Percentiles rank a stretch among this genome's conserved stretches.
phyloP scores from a whole-genome alignment of 2,888 invertebrate species.

The Troilus luridus region DNA sequence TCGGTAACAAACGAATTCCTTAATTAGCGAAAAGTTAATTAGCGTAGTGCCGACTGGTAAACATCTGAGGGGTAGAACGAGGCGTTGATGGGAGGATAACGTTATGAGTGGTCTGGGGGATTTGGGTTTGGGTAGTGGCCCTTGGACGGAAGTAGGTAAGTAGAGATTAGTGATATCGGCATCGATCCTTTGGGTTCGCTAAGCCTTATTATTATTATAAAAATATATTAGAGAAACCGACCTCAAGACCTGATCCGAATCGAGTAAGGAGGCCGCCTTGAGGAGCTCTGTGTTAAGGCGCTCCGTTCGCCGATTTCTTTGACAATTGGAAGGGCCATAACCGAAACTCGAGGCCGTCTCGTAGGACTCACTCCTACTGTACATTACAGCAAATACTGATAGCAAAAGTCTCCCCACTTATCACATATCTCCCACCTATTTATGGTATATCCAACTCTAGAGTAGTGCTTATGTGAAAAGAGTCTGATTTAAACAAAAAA shows the following conservation, averaged over 20 bases:
- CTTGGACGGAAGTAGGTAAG: too few relatives aligned
- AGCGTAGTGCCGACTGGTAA: too few relatives aligned
- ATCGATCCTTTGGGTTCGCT: too few relatives aligned
- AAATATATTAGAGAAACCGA: not conserved
- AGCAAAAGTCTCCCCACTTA: not conserved
- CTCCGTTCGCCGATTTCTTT: conserved; percentile 67
- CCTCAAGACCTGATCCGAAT: conserved; percentile 18
- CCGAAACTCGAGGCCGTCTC: not conserved
- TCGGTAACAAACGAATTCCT: too few relatives aligned
- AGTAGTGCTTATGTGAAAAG: too few relatives aligned
- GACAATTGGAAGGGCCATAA: not conserved
- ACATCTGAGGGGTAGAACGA: too few relatives aligned
- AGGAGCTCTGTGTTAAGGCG: conserved; percentile 72
- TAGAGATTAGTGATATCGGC: too few relatives aligned
- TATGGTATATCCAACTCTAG: not conserved
- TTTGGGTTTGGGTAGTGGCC: too few relatives aligned
- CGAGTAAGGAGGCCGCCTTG: conserved; percentile 68
- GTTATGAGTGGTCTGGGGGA: too few relatives aligned
- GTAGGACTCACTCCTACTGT: not conserved
- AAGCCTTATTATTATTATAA: not conserved
- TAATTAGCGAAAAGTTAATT: too few relatives aligned
- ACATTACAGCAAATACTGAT: not conserved
- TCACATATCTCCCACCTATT: not conserved
- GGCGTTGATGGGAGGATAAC: too few relatives aligned
- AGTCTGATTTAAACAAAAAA: too few relatives aligned